Percentiles rank a stretch among this genome's conserved stretches.
Conservation (phyloP, 2,797 vertebrate species). For the Anolis apletophallus region DNA sequence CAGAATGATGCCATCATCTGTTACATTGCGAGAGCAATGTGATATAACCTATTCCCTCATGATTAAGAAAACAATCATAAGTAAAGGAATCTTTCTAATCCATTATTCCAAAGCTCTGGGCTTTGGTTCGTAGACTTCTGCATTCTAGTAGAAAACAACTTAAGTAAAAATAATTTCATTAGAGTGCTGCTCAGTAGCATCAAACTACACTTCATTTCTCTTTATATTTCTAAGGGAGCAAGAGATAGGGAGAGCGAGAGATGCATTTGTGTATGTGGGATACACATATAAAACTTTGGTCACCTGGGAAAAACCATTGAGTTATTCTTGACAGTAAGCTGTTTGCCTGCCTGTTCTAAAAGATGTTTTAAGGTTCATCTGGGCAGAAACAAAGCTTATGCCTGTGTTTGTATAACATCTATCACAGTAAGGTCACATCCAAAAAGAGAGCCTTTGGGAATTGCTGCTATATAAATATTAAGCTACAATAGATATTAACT, state of each 20-base stretch:
- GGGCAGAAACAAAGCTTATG: slow-evolving; percentile 32
- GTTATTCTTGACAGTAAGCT: slow-evolving; percentile 28
- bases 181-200: not conserved
- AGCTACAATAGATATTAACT: slow-evolving; percentile 59
- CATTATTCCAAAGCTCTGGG: not conserved
- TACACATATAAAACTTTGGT: not conserved
- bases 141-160: not conserved
- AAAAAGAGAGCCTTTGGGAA: slow-evolving; percentile 53
- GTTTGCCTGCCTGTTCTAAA: slow-evolving; percentile 34
- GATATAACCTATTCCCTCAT: not conserved
- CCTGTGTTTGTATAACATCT: slow-evolving; percentile 43
- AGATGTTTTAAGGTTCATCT: slow-evolving; percentile 33
- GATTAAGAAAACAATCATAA: not conserved
- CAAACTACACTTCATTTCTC: not conserved
- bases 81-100: not conserved
- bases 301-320: slow-evolving; percentile 23
- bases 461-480: slow-evolving; percentile 56
- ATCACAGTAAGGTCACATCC: slow-evolving; percentile 46
- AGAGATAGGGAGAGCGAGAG: not conserved
- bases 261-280: too few species aligned
- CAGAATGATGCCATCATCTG: not conserved
- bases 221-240: not conserved
- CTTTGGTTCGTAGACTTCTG: not conserved
- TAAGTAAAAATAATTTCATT: not conserved
- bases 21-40: not conserved